Conservation (phyloP, 2,888 invertebrate species). For the Pseudococcus viburni region DNA sequence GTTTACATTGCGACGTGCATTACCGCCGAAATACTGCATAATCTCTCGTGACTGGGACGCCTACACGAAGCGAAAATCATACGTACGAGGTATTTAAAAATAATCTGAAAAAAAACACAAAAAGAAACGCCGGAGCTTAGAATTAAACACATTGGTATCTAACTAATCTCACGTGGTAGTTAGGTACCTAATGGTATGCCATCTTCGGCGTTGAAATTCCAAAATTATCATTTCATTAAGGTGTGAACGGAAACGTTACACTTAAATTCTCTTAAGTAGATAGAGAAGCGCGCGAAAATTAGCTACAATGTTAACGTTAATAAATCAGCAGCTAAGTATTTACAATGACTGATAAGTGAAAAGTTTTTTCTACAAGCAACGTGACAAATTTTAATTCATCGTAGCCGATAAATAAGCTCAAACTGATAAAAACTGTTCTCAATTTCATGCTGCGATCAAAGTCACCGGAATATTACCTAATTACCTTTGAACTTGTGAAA, state of each 20-base stretch:
- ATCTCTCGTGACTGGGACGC: neutral
- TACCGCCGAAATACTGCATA: neutral
- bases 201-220: conserved; percentile 38
- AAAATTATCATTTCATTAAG: conserved; percentile 57
- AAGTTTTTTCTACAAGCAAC: neutral
- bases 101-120: neutral
- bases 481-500: neutral
- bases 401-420: neutral
- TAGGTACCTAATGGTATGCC: neutral
- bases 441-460: neutral
- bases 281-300: neutral
- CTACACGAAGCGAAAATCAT: neutral
- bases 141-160: neutral
- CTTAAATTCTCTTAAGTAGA: neutral
- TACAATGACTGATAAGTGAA: conserved; percentile 46
- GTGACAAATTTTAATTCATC: conserved; percentile 37
- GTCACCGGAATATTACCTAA: neutral
- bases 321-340: conserved; percentile 42
- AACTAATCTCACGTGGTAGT: conserved; percentile 6
- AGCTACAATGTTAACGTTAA: conserved; percentile 22
- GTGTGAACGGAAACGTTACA: conserved; percentile 51
- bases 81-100: neutral
- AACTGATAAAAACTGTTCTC: neutral
- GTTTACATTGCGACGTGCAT: neutral
- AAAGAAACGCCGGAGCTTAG: neutral